These are phyloP conservation scores for Micromys minutus DNA, from an alignment of 2,113 vertebrate species.

Conservation along the genomic window DNA sequence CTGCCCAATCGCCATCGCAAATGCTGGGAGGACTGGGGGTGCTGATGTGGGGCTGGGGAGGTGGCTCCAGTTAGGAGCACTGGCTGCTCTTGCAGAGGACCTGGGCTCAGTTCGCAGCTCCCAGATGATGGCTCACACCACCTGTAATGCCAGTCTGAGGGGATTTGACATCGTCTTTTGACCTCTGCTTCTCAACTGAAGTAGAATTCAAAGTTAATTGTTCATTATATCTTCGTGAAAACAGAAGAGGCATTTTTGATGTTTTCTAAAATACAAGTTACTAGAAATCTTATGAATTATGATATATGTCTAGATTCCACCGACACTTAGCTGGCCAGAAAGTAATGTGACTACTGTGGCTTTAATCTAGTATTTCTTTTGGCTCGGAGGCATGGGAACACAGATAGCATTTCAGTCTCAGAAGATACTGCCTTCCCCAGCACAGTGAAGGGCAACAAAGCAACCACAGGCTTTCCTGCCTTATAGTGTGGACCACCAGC, in stretches of 20 bases:
- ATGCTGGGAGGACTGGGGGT: not conserved
- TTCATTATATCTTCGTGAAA: not conserved
- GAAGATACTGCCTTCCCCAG: not conserved
- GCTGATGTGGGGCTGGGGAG: not conserved
- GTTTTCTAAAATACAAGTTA: not conserved
- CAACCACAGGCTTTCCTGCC: not conserved
- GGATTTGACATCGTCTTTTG: not conserved
- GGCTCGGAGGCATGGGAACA: not conserved
- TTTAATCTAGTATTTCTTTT: slow-evolving; percentile 18
- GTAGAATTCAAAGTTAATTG: slow-evolving; percentile 15
- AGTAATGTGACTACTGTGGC: not conserved
- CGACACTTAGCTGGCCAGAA: not conserved
- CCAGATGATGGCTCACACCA: not conserved
- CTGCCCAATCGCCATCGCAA: too few relatives aligned
- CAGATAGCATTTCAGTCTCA: not conserved
- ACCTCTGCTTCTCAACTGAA: not conserved
- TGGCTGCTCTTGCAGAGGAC: not conserved
- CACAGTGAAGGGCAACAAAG: not conserved
- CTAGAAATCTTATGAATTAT: not conserved
- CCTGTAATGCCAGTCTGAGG: not conserved
- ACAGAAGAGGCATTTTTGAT: not conserved
- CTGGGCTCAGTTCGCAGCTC: not conserved
- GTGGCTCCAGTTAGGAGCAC: not conserved
- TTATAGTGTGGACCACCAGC: not conserved
- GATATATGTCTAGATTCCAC: not conserved